These are phyloP conservation scores for Oligia fasciuncula DNA, from an alignment of 2,888 invertebrate species.

Conservation along the genomic window DNA sequence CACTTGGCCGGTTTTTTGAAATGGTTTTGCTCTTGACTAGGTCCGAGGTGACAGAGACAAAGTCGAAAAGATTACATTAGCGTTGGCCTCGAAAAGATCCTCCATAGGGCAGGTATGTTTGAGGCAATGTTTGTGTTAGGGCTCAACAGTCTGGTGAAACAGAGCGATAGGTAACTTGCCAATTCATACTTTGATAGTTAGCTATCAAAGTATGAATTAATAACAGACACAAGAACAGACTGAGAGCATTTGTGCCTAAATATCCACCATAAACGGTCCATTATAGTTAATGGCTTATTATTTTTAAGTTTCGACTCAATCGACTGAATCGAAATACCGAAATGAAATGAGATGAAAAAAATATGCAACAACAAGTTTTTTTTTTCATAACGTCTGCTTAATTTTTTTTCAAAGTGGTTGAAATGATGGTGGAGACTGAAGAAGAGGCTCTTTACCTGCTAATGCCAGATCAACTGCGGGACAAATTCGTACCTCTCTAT, in stretches of 20 bases:
- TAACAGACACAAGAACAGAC: not conserved
- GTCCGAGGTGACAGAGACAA: too few species aligned
- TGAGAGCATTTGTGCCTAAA: too few species aligned
- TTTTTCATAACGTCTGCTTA: not conserved
- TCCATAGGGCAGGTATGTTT: too few species aligned
- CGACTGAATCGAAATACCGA: not conserved
- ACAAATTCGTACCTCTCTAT: slow-evolving; percentile 80
- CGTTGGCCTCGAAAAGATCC: too few species aligned
- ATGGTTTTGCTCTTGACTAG: too few species aligned
- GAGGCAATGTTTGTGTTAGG: too few species aligned
- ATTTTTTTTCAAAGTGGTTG: slow-evolving; percentile 69
- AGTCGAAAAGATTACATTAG: too few species aligned
- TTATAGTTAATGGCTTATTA: too few species aligned
- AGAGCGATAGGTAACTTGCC: not conserved
- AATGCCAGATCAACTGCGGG: slow-evolving; percentile 81
- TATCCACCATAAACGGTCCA: too few species aligned
- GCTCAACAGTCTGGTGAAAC: not conserved
- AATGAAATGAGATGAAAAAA: not conserved
- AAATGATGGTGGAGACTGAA: slow-evolving; percentile 76
- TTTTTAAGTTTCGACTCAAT: too few species aligned
- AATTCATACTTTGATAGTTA: not conserved
- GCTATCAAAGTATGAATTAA: not conserved
- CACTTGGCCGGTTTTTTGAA: too few species aligned
- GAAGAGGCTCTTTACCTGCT: slow-evolving; percentile 76
- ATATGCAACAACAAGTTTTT: not conserved